phyloP scores from a whole-genome alignment of 1,140 invertebrate genomes.

The Rhynchophorus ferrugineus region DNA sequence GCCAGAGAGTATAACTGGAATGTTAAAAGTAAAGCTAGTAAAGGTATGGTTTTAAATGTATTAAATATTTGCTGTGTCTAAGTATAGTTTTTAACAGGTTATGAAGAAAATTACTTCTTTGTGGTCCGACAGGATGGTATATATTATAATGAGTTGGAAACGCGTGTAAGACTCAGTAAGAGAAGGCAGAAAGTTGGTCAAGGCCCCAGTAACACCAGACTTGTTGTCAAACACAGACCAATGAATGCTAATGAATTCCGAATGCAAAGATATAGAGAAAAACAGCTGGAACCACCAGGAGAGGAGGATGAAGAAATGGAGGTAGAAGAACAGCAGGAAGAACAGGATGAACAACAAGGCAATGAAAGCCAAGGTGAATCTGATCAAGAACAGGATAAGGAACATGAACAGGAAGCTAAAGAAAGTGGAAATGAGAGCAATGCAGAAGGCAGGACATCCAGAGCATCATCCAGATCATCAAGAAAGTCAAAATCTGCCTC shows the following conservation, averaged over 20 bases:
- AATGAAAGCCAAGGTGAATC: constrained; percentile 42
- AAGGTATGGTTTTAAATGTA: constrained; percentile 45
- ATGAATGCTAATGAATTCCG: constrained; percentile 79
- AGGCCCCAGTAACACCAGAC: constrained; percentile 68
- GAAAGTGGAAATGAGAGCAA: constrained; percentile 35
- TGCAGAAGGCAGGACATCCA: constrained; percentile 20
- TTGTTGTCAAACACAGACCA: constrained; percentile 85
- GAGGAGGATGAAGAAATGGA: constrained; percentile 68
- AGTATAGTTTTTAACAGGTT: constrained; percentile 45
- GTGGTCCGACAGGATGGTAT: constrained; percentile 84
- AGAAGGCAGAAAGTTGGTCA: constrained; percentile 69
- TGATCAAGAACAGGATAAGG: constrained; percentile 41
- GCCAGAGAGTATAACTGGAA: constrained; percentile 97
- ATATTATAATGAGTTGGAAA: constrained; percentile 97
- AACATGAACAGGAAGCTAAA: constrained; percentile 27
- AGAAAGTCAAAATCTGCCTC: constrained; percentile 28
- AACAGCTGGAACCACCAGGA: constrained; percentile 76
- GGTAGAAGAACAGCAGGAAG: constrained; percentile 48
- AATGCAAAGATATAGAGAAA: constrained; percentile 79
- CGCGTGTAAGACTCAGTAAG: constrained; percentile 86
- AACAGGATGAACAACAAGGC: constrained; percentile 57
- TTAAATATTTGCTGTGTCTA: not conserved
- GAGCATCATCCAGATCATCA: constrained; percentile 33
- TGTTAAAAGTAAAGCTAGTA: constrained; percentile 95
- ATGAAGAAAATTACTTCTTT: constrained; percentile 98